Evolutionary conservation across 2,113 vertebrate species (phyloP), one percentile per base, ranked within the genome.

Genomic region (Notothenia coriiceps): DNA sequence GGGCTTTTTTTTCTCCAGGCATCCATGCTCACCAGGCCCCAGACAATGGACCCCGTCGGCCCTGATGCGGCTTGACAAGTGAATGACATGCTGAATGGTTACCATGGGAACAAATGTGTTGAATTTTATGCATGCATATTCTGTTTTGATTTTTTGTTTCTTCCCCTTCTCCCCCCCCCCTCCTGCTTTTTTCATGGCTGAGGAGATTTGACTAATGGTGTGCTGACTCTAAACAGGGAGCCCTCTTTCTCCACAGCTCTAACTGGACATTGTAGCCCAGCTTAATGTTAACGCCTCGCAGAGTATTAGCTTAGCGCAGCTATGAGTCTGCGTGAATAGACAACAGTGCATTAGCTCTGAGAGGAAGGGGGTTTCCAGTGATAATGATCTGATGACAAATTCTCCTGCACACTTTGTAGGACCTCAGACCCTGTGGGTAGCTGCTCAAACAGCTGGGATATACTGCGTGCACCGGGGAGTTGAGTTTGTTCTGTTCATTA

Each of bases 1-100:
- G 80, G 75, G 35, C 35, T 6, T 7, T 40, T 40, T 76, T 78
- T 87, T 85, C 80, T 88, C 72, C 72, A 87, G 65, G 83, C 84
- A 87, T 65, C 90, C 90, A 83, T 90, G 95, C 95, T 95, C 96
- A 96, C 97, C 96, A 96, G 94, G 95, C 93, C 91, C 94, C 96
- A 98, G 96, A 99, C 97, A 99, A 99, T 97, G 95, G 96, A 96
- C 96, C 97, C 96, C 97, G 95, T 99, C 96, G 96, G 95, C 95
- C 95, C 97, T 98, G 97, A 99, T 99, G 96, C 95, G 94, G 96
- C 96, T 96, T 98, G 98, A 99, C 98, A 98, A 96, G 96, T 97
- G 97, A 98, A 98, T 97, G 97, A 98, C 97, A 97, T 95, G 95
- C 96, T 98, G 97, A 99, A 98, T 97, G 96, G 98, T 99, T 97